Evolutionary conservation across 2,797 vertebrate species (phyloP).

Genomic region (Sebastes diploproa): DNA sequence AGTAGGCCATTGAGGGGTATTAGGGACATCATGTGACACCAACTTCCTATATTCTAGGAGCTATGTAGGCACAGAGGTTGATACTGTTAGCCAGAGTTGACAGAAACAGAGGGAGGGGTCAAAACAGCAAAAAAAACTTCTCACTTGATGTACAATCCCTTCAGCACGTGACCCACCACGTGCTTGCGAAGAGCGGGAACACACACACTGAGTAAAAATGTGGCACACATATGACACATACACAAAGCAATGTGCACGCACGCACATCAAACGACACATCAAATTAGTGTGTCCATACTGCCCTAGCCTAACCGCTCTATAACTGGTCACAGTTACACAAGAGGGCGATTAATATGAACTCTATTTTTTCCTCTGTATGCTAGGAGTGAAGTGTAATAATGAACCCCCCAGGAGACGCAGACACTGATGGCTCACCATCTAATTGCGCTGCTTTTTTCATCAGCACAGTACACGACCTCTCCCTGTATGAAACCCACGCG

Average conservation of each 20-base stretch:
- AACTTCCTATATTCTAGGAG: conserved; percentile 25
- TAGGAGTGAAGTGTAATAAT: conserved; percentile 76
- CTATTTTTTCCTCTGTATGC: conserved; percentile 66
- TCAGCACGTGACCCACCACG: conserved; percentile 40
- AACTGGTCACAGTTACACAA: conserved; percentile 78
- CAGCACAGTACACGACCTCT: conserved; percentile 75
- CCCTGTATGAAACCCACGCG: conserved; percentile 67
- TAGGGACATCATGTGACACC: conserved; percentile 52
- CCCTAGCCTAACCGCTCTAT: conserved; percentile 58
- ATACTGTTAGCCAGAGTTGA: conserved; percentile 36
- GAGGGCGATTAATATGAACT: conserved; percentile 74
- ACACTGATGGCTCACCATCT: conserved; percentile 82
- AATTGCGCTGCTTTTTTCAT: conserved; percentile 84
- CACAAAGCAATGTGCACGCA: conserved; percentile 16
- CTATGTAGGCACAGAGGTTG: conserved; percentile 32
- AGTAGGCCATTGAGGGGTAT: conserved; percentile 27
- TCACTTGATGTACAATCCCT: conserved; percentile 27
- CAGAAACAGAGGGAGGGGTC: conserved; percentile 24
- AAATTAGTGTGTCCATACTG: conserved; percentile 64
- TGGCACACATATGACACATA: conserved; percentile 28
- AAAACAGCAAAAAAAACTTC: conserved; percentile 23
- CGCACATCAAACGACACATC: conserved; percentile 60
- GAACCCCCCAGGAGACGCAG: conserved; percentile 73
- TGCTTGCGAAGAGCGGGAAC: conserved; percentile 23
- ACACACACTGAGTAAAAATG: conserved; percentile 6